These are phyloP conservation scores for Enteromius paludinosus DNA, from an alignment of 2,797 vertebrate species.

Conservation along the genomic window DNA sequence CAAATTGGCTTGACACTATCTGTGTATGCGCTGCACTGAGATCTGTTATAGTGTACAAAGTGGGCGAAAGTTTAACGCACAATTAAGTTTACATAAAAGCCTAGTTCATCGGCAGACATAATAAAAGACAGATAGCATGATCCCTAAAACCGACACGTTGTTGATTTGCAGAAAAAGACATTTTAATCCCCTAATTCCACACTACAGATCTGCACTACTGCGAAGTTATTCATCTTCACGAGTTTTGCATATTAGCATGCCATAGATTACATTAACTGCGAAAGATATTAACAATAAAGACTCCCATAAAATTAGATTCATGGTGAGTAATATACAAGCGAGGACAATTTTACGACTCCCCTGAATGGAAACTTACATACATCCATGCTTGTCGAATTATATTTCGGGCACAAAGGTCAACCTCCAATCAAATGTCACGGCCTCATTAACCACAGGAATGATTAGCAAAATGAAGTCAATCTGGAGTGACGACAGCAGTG, in stretches of 20 bases:
- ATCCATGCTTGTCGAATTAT: conserved; percentile 60
- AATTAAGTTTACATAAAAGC: conserved; percentile 30
- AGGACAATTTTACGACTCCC: conserved; percentile 65
- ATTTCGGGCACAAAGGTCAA: conserved; percentile 41
- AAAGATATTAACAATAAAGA: conserved; percentile 64
- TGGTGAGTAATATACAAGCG: conserved; percentile 64
- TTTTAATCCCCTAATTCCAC: conserved; percentile 16
- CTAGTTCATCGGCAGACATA: background rate
- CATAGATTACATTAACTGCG: conserved; percentile 67
- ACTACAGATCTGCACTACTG: background rate
- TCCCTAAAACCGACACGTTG: background rate
- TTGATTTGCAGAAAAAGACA: background rate
- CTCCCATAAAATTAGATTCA: conserved; percentile 65
- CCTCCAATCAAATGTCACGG: conserved; percentile 37
- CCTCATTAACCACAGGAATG: conserved; percentile 36
- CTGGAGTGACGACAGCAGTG: conserved; percentile 23
- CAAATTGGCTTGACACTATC: conserved; percentile 36
- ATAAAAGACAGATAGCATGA: conserved; percentile 15
- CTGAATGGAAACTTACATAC: conserved; percentile 63
- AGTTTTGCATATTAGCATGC: conserved; percentile 25
- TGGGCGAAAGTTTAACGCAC: conserved; percentile 20
- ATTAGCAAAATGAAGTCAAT: conserved; percentile 46
- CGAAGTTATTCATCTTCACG: conserved; percentile 35
- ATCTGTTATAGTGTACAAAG: conserved; percentile 21
- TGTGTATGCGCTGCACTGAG: background rate